Conservation (phyloP, 2,113 vertebrate genomes). For the Nibea coibor region DNA sequence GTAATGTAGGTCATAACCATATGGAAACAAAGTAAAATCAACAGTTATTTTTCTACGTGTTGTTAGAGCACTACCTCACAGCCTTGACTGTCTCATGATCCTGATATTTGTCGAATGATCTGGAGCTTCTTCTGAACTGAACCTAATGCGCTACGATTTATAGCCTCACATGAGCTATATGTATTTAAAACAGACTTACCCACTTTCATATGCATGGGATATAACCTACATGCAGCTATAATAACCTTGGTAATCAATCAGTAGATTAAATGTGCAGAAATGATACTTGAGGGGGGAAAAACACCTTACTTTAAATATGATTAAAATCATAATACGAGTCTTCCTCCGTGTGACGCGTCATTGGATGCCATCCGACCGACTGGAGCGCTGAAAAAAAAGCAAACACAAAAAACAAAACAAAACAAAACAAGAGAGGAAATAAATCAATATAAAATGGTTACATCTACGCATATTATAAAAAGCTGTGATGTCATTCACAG, state of each 20-base stretch:
- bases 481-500: slow-evolving; percentile 52
- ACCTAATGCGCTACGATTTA: background rate
- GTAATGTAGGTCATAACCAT: background rate
- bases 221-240: background rate
- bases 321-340: slow-evolving; percentile 6
- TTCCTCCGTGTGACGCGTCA: background rate
- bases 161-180: background rate
- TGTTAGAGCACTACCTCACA: background rate
- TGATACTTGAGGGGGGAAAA: background rate
- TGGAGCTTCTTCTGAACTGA: background rate
- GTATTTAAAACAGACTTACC: background rate
- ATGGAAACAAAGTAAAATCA: background rate
- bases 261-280: background rate
- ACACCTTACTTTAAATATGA: slow-evolving; percentile 8
- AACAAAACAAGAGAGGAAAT: background rate
- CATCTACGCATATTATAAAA: slow-evolving; percentile 6
- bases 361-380: background rate
- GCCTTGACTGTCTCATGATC: background rate
- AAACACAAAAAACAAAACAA: background rate
- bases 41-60: background rate
- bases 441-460: background rate
- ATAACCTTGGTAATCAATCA: background rate
- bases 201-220: background rate
- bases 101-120: background rate
- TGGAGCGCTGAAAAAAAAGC: background rate